phyloP scores from a whole-genome alignment of 2,888 invertebrate species.

The Hermodice carunculata region DNA sequence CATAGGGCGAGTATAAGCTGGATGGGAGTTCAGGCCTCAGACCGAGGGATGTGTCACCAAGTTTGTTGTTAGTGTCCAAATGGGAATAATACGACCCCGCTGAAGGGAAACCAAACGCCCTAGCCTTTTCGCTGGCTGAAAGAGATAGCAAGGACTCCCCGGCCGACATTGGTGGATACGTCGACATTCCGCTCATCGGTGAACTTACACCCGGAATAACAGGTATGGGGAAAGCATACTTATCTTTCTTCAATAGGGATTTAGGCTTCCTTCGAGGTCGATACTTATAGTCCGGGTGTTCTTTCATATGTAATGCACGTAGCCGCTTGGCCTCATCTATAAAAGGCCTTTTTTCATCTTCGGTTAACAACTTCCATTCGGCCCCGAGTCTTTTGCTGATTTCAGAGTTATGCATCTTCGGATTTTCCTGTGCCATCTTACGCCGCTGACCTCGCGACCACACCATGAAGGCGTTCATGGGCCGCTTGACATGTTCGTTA shows the following conservation, averaged over 20 bases:
- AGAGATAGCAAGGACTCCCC: slow-evolving; percentile 26
- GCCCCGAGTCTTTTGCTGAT: slow-evolving; percentile 97
- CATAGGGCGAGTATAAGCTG: slow-evolving; percentile 53
- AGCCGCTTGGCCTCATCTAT: slow-evolving; percentile 98
- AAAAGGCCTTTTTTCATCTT: slow-evolving; percentile 96
- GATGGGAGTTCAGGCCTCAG: slow-evolving; percentile 8
- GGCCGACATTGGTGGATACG: slow-evolving; percentile 14
- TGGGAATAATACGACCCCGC: slow-evolving; percentile 17
- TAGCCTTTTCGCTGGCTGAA: slow-evolving; percentile 36
- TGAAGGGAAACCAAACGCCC: slow-evolving; percentile 55
- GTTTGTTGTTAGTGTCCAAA: slow-evolving; percentile 39
- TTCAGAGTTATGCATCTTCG: slow-evolving; percentile 99
- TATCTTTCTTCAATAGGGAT: slow-evolving; percentile 87
- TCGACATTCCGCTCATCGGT: slow-evolving; percentile 27
- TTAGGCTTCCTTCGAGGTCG: slow-evolving; percentile 96
- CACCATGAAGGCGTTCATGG: slow-evolving; percentile 99
- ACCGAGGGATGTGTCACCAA: slow-evolving; percentile 25
- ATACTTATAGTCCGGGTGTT: slow-evolving; percentile 99
- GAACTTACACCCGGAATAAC: slow-evolving; percentile 55
- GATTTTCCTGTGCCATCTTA: slow-evolving; percentile 99
- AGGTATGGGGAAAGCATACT: slow-evolving; percentile 70
- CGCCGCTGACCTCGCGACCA: slow-evolving; percentile 98
- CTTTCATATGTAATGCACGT: slow-evolving; percentile 98
- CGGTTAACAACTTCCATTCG: slow-evolving; percentile 96
- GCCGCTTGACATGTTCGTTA: slow-evolving; percentile 88